phyloP scores from a whole-genome alignment of 1,140 invertebrate genomes.

The Cherax quadricarinatus region DNA sequence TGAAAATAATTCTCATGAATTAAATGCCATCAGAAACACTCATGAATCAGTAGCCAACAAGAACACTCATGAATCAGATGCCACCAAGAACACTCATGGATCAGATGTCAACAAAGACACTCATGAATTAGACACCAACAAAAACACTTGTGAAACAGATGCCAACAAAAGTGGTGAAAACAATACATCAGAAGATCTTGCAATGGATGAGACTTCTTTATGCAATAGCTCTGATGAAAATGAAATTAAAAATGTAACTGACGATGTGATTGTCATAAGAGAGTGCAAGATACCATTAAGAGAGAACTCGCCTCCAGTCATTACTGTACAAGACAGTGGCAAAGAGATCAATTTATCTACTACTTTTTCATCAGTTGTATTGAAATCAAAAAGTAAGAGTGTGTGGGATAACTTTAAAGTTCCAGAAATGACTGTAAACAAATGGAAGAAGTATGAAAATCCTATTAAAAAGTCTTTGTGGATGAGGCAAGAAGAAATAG shows the following conservation, averaged over 20 bases:
- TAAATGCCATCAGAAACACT: not conserved
- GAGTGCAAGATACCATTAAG: not conserved
- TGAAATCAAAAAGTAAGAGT: not conserved
- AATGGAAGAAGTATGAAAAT: constrained; percentile 3
- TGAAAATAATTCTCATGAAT: not conserved
- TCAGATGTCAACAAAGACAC: too few species aligned
- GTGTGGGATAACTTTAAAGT: constrained; percentile 19
- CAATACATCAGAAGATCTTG: not conserved
- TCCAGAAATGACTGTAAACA: not conserved
- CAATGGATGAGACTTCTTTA: not conserved
- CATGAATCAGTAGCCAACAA: too few species aligned
- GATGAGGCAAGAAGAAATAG: constrained; percentile 23
- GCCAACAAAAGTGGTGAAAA: not conserved
- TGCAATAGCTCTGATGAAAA: not conserved
- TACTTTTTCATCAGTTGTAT: not conserved
- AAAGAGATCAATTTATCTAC: not conserved
- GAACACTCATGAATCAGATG: not conserved
- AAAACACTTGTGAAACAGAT: not conserved
- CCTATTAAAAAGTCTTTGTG: not conserved
- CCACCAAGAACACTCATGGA: too few species aligned
- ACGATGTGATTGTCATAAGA: not conserved
- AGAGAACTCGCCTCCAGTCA: not conserved
- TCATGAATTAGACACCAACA: not conserved
- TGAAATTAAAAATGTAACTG: not conserved
- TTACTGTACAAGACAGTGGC: too few species aligned